phyloP scores from a whole-genome alignment of 92 coral and sea anemone species.

The Epizoanthus rinbou region DNA sequence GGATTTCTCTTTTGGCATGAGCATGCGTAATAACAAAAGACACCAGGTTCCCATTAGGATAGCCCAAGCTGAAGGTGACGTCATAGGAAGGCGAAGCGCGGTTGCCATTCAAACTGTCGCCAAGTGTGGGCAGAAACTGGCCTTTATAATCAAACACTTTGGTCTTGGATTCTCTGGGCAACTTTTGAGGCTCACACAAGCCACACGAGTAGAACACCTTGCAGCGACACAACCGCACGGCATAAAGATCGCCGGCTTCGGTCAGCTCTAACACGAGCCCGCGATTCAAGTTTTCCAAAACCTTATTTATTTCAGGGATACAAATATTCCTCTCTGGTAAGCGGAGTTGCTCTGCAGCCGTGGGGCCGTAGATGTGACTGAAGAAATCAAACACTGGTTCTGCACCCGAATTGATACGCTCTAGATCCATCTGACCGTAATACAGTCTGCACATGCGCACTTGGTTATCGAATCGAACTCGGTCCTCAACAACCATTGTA shows the following conservation, averaged over 20 bases:
- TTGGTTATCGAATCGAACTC: conserved; percentile 48
- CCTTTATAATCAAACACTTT: conserved; percentile 80
- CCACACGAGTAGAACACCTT: conserved; percentile 69
- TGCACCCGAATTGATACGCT: not conserved
- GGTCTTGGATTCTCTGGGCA: conserved; percentile 67
- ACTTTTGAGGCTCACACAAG: conserved; percentile 55
- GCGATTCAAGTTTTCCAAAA: conserved; percentile 61
- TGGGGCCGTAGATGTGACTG: conserved; percentile 59
- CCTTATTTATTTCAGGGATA: conserved; percentile 55
- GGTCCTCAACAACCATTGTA: conserved; percentile 15
- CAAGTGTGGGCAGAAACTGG: conserved; percentile 49
- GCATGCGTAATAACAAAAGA: conserved; percentile 67
- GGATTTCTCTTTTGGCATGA: conserved; percentile 56
- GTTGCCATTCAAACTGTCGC: conserved; percentile 46
- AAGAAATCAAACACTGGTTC: conserved; percentile 33
- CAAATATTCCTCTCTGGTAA: conserved; percentile 51
- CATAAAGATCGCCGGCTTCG: conserved; percentile 61
- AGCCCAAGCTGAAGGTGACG: conserved; percentile 64
- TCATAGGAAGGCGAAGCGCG: conserved; percentile 62
- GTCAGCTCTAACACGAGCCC: conserved; percentile 75
- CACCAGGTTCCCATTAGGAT: conserved; percentile 62
- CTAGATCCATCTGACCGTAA: conserved; percentile 50
- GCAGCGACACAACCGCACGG: conserved; percentile 62
- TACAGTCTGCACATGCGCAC: conserved; percentile 62
- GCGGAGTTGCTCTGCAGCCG: conserved; percentile 59